phyloP scores from a whole-genome alignment of 2,797 vertebrate genomes.

The Artibeus lituratus region DNA sequence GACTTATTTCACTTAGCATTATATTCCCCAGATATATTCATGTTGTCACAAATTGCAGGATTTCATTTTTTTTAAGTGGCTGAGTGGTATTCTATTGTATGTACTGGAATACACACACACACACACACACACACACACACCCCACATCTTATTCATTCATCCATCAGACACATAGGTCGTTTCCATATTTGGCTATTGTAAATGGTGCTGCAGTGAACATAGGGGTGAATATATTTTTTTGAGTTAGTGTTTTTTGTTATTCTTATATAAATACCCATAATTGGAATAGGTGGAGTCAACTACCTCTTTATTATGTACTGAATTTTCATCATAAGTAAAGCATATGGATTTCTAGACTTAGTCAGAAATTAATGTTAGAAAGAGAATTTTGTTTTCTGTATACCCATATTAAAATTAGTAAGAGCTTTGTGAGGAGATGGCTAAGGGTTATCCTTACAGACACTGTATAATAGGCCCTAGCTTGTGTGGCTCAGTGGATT shows the following conservation, averaged over 20 bases:
- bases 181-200: not conserved
- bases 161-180: not conserved
- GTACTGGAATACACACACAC: not conserved
- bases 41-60: not conserved
- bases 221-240: not conserved
- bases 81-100: not conserved
- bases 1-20: not conserved
- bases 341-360: not conserved
- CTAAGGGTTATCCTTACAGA: not conserved
- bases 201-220: not conserved
- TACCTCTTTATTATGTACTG: not conserved
- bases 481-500: too few species aligned
- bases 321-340: not conserved
- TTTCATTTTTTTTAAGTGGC: not conserved
- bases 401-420: not conserved
- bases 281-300: not conserved
- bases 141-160: not conserved
- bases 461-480: not conserved
- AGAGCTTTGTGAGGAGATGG: not conserved
- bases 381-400: conserved; percentile 23
- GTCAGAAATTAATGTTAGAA: not conserved
- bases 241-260: not conserved
- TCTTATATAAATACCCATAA: not conserved
- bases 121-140: not conserved
- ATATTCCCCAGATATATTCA: not conserved